Conservation (phyloP, 2,888 invertebrate species). For the Iselma pallidipennis region DNA sequence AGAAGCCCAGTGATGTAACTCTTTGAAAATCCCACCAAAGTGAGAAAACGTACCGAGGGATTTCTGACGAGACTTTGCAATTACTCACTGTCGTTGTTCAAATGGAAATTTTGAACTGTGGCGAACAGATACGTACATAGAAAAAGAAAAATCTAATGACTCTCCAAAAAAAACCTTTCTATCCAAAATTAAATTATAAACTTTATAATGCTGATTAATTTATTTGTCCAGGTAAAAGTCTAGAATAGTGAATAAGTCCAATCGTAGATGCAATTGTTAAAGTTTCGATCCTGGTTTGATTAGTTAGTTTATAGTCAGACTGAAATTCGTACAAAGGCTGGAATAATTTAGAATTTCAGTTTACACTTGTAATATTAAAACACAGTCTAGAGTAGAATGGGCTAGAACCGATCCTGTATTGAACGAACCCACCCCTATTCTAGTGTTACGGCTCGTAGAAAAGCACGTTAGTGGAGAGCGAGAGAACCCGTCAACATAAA, state of each 20-base stretch:
- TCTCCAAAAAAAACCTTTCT: no score
- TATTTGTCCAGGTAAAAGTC: no score
- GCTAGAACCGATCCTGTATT: background rate
- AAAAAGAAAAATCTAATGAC: background rate
- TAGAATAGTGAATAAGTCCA: no score
- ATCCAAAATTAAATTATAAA: no score
- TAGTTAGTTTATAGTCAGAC: background rate
- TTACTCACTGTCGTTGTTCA: slow-evolving; percentile 46
- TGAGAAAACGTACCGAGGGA: slow-evolving; percentile 48
- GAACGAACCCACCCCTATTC: slow-evolving; percentile 4
- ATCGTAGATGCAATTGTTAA: no score
- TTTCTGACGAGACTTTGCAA: slow-evolving; percentile 46
- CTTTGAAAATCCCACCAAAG: slow-evolving; percentile 39
- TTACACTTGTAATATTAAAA: background rate
- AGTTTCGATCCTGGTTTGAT: background rate
- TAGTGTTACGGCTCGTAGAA: slow-evolving; percentile 3
- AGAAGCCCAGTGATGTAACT: slow-evolving; percentile 33
- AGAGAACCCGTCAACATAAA: slow-evolving; percentile 6
- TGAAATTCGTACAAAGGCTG: background rate
- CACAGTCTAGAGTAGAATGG: background rate
- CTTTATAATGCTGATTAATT: no score
- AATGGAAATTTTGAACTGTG: background rate
- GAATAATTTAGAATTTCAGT: background rate
- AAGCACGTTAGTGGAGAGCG: background rate
- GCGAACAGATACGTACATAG: background rate